These are phyloP conservation scores for Cisticola juncidis DNA, from an alignment of 2,113 vertebrate genomes.

Conservation along the genomic window DNA sequence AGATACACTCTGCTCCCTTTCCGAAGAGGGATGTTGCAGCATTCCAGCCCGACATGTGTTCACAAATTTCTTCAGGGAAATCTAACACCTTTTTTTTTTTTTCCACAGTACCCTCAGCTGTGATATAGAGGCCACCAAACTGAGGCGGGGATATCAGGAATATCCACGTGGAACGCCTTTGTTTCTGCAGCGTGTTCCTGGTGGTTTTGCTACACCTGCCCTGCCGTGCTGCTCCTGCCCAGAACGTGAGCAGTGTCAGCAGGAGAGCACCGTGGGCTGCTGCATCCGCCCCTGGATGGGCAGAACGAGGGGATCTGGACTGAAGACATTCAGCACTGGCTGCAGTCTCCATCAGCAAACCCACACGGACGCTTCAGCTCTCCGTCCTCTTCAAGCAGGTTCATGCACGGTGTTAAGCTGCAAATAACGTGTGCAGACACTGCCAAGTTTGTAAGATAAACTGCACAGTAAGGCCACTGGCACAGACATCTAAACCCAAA, in stretches of 20 bases:
- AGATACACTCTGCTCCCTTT: background rate
- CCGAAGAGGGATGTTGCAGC: background rate
- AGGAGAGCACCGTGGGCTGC: rapidly evolving
- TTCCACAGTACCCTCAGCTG: no score
- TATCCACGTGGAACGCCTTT: rapidly evolving
- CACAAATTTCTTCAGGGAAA: background rate
- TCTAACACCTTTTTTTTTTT: background rate
- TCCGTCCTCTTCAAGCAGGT: background rate
- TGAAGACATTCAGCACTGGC: background rate
- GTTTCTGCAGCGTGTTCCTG: background rate
- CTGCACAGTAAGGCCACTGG: background rate
- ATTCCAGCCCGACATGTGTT: background rate
- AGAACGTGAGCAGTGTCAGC: background rate
- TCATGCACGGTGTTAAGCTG: background rate
- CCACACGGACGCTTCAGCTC: rapidly evolving
- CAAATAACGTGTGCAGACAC: rapidly evolving
- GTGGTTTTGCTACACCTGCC: background rate
- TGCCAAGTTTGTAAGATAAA: background rate
- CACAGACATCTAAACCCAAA: background rate
- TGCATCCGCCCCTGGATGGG: background rate
- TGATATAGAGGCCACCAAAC: background rate
- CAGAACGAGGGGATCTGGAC: background rate
- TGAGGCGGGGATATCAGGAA: rapidly evolving
- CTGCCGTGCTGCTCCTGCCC: background rate
- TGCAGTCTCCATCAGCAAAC: background rate